Evolutionary conservation across 2,797 vertebrate species (phyloP).

Genomic region (Acrocephalus scirpaceus): DNA sequence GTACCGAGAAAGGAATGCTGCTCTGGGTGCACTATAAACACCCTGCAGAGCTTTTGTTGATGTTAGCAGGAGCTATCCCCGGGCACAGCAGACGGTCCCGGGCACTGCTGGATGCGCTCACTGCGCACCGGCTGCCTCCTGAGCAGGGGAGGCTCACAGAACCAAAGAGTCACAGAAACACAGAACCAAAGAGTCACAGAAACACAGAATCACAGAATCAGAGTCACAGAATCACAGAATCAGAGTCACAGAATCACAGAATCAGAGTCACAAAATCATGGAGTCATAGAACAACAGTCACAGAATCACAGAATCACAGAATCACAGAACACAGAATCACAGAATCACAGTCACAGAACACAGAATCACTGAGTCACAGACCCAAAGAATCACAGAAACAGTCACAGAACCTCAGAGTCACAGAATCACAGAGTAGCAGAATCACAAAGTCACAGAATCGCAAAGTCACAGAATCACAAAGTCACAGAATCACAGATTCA

Average conservation of each 20-base stretch:
- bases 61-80: background rate
- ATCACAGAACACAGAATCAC: too few species aligned
- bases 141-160: background rate
- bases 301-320: too few species aligned
- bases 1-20: background rate
- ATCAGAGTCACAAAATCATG: too few species aligned
- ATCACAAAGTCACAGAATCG: rapidly evolving
- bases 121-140: rapidly evolving
- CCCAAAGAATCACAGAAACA: rapidly evolving
- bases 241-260: background rate
- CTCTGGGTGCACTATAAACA: constrained; percentile 17
- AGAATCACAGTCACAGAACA: too few species aligned
- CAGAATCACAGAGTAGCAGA: too few species aligned
- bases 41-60: background rate
- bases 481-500: rapidly evolving
- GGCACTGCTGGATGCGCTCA: background rate
- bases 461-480: too few species aligned
- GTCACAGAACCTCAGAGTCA: rapidly evolving
- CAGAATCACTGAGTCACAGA: background rate
- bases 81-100: rapidly evolving
- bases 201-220: background rate
- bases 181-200: rapidly evolving
- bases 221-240: rapidly evolving
- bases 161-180: rapidly evolving
- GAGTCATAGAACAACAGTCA: rapidly evolving